Percentiles rank a stretch among this genome's conserved stretches.
Conservation (phyloP, 1,140 invertebrate genomes). For the Microplitis demolitor region DNA sequence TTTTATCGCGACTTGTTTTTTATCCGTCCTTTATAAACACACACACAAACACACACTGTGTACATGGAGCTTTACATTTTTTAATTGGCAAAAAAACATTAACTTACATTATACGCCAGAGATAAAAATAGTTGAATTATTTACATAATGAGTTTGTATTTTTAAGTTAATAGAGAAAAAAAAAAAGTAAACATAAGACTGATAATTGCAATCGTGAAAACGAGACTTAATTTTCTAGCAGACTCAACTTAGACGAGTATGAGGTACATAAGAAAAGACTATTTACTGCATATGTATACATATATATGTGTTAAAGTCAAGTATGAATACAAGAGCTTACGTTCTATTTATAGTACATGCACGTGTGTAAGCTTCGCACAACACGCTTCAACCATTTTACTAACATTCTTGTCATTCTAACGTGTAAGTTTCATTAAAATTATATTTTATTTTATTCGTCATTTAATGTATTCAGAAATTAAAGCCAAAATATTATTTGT, state of each 20-base stretch:
- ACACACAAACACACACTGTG: no score
- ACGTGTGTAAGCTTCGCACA: constrained; percentile 17
- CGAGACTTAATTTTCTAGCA: constrained; percentile 24
- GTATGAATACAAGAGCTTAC: not conserved
- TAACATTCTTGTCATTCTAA: constrained; percentile 51
- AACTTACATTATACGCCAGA: no score
- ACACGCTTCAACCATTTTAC: constrained; percentile 46
- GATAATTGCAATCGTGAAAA: constrained; percentile 2
- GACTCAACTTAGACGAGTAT: constrained; percentile 17
- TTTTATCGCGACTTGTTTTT: not conserved
- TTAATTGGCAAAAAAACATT: no score
- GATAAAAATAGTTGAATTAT: not conserved
- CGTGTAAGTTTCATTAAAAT: constrained; percentile 52
- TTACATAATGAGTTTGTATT: constrained; percentile 5
- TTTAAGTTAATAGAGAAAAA: not conserved
- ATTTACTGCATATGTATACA: not conserved
- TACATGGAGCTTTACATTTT: no score
- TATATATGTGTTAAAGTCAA: not conserved
- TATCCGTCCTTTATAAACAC: not conserved
- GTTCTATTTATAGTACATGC: not conserved
- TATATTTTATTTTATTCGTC: no score
- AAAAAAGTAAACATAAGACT: not conserved
- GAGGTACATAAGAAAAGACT: not conserved
- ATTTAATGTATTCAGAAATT: no score
- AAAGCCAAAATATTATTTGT: no score